Base-by-base conservation (phyloP, 2,797 vertebrate species). In the Florisuga fusca region DNA sequence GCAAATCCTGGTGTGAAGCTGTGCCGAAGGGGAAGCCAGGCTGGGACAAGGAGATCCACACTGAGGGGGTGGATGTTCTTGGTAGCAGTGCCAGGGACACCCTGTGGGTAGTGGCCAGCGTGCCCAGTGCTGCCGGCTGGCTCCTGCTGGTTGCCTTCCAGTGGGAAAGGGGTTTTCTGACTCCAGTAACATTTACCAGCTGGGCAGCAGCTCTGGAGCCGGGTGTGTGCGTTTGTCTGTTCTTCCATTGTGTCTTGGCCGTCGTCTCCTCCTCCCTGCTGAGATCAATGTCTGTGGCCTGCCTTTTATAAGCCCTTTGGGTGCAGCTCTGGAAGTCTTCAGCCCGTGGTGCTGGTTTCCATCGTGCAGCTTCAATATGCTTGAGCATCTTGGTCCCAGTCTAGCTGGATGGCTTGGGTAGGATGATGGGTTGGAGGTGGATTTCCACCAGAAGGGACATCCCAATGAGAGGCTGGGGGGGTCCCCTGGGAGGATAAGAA, bases 191-290 rank as follows among this genome's bases (percentile, higher is more conserved):
- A 61, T 64, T 90, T 79, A 27, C 77, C 93, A 95, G 94, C 89
- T 92, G 93, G 92, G 88, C 91, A 89, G 94, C 84, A 80, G 90
- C 87, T 97, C 96, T 96, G 96, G 83, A 95, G 87, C 94, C 25
- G 95, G 94, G 95, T 76, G 95, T 97, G 97, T 97, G 97, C 76
- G 1, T 97, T 97, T 97, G 97, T 97, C 95, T 96, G 96, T 96
- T 94, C 96, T 96, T 95, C 96, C 96, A 95, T 95, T 94, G 94
- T 95, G 82, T 79, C 93, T 85, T 84, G 90, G 91, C 78, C 16
- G 1, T 50, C 8, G 58, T 91, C 94, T 91, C 86, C 84, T 96
- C 90, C 75, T 94, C 88, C 94, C 90, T 0, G 5, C 92, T 2
- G 77, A 94, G 95, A 95, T 97, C 94, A 83, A 50, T 90, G 93